Base-by-base conservation (phyloP, 2,888 invertebrate genomes). In the Micoletzkya japonica region DNA sequence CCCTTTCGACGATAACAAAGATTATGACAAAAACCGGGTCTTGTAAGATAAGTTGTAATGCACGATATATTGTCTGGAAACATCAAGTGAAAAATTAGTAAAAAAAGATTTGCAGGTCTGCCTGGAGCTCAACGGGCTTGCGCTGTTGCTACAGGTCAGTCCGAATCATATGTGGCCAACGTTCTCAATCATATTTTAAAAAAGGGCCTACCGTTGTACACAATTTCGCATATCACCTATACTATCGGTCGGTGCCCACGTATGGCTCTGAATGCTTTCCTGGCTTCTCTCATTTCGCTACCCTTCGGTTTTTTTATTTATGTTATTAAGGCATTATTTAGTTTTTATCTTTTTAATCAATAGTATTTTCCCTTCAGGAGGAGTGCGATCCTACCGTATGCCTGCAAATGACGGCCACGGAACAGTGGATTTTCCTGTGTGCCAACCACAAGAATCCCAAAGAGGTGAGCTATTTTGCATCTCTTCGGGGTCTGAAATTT, bases 381-480 rank as follows among this genome's bases (percentile, higher is more conserved):
- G 96, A 97, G 87, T 98, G 98, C 87, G 92, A 93, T 85, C 95
- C 97, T 50, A 93, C 94, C 84, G 94, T 92, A 30, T 98, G 98
- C 87, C 94, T 93, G 73, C 97, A 99, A 88, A 99, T 98, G 98
- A 98, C 97, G 57, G 98, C 98, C 37, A 98, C 98, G 36, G 97
- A 98, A 87, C 97, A 98, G 86, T 99, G 98, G 98, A 98, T 99
- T 87, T 98, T 98, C 87, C 89, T 99, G 68, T 98, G 98, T 89
- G 98, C 98, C 72, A 97, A 98, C 54, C 98, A 98, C 87, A 98
- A 98, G 90, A 97, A 97, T 75, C 98, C 98, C 52, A 98, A 98
- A 88, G 98, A 98, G 86, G 88, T 87, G n/a, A n/a, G n/a, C n/a
- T n/a, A n/a, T n/a, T n/a, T n/a, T n/a, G n/a, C n/a, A n/a, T n/a